Base-by-base conservation (phyloP, 2,888 invertebrate genomes). In the Epinotia nisella region DNA sequence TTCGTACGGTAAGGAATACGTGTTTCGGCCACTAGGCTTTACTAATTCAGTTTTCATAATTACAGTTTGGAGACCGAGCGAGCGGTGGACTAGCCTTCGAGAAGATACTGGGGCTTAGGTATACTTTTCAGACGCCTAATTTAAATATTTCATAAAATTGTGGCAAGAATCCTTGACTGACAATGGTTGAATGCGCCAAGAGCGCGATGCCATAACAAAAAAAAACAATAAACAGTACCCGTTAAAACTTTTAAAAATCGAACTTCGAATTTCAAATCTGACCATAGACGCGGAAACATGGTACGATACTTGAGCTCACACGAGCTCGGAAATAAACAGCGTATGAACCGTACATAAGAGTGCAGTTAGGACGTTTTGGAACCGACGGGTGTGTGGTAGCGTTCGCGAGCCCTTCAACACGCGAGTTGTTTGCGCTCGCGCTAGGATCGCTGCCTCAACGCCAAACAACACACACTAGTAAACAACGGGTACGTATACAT, bases 381-480 rank as follows among this genome's bases (percentile, higher is more conserved):
- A n/a, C 29, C 2, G n/a, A 5, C 4, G 15, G n/a, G 29, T 29
- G 15, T 29, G 29, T 24, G 21, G 24, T 13, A n/a, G 29, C 58
- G 21, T 55, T n/a, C 49, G 51, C 13, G 24, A 51, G 49, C 62
- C 24, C 62, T 64, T 64, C 49, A 49, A 49, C 62, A 29, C 62
- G 17, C 49, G 58, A 21, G 21, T 58, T 58, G 58, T 58, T 58
- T 58, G 58, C 55, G 55, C 58, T 58, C 58, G 58, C 29, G 58
- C 58, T 29, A 58, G 58, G 24, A 58, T 58, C 58, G 58, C 29
- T 58, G 58, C 58, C 58, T 58, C 29, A 29, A 15, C 58, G n/a
- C 58, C 29, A 58, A 58, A 58, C 58, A 58, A 58, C 21, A n/a
- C 21, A 55, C 24, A 58, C 21, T 4, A 5, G 55, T 58, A 29